Conservation (phyloP, 2,888 invertebrate species). For the Limenitis camilla region DNA sequence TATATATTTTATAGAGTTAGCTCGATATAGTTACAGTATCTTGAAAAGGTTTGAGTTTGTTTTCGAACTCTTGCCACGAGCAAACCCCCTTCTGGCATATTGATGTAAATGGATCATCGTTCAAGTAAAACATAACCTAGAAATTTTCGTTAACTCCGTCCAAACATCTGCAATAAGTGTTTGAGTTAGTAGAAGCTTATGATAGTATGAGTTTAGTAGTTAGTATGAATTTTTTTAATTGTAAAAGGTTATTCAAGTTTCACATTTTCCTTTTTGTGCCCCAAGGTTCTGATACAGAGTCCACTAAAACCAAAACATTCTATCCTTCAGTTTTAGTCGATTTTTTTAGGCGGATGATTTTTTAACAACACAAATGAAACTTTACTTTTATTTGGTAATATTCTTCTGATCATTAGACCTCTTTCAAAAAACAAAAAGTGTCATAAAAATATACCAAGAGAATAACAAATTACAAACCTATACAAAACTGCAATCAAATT, state of each 20-base stretch:
- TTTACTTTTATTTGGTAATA: no score
- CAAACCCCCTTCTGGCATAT: conserved; percentile 48
- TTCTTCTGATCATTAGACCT: background rate
- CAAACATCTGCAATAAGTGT: conserved; percentile 39
- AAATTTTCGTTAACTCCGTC: conserved; percentile 31
- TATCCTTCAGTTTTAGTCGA: no score
- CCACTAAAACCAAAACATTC: no score
- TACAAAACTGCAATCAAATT: conserved; percentile 83
- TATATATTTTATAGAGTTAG: no score
- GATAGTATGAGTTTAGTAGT: background rate
- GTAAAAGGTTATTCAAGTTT: no score
- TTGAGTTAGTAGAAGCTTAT: background rate
- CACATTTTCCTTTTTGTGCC: no score
- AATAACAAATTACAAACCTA: conserved; percentile 62
- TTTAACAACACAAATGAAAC: no score
- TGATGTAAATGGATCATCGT: conserved; percentile 44
- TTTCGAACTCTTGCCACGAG: conserved; percentile 48
- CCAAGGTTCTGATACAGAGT: no score
- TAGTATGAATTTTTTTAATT: no score
- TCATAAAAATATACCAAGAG: no score
- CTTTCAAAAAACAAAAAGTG: background rate
- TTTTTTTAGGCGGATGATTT: no score
- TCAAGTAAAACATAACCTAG: conserved; percentile 48
- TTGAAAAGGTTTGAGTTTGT: conserved; percentile 35
- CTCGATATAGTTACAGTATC: no score